Conservation (phyloP, 2,113 vertebrate species). For the Spilogale gracilis region DNA sequence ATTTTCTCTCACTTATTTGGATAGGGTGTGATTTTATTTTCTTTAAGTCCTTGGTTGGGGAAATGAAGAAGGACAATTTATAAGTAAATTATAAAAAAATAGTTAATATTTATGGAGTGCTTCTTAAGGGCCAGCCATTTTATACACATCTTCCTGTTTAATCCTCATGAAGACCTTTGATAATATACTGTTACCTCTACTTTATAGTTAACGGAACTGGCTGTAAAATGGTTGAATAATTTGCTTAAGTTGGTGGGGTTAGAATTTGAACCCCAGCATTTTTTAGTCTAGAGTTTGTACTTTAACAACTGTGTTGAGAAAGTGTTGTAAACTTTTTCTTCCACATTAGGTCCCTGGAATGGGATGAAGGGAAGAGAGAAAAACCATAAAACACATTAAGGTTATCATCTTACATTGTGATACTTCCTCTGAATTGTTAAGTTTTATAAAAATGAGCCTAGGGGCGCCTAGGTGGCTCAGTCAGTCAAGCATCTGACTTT, state of each 20-base stretch:
- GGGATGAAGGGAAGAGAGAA: neutral
- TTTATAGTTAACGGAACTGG: neutral
- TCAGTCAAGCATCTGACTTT: neutral
- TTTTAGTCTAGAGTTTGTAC: neutral
- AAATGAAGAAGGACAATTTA: neutral
- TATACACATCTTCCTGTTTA: neutral
- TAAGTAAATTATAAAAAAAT: neutral
- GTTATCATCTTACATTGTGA: neutral
- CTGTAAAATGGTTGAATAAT: neutral
- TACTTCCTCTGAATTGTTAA: constrained; percentile 6
- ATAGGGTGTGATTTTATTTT: neutral
- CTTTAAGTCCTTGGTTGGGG: neutral
- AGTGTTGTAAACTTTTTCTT: neutral
- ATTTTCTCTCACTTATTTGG: constrained; percentile 27
- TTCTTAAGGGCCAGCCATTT: neutral
- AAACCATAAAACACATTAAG: neutral
- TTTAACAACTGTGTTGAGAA: neutral
- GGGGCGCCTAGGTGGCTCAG: neutral
- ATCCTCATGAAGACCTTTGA: neutral
- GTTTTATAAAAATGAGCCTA: constrained; percentile 38
- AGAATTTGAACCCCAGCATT: constrained; percentile 17
- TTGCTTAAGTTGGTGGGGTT: neutral
- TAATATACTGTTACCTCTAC: neutral
- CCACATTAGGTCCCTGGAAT: neutral
- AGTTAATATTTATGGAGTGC: neutral